Evolutionary conservation across 1,140 invertebrate species (phyloP), one percentile per base, ranked within the genome.

Genomic region (Calosoma granatense): DNA sequence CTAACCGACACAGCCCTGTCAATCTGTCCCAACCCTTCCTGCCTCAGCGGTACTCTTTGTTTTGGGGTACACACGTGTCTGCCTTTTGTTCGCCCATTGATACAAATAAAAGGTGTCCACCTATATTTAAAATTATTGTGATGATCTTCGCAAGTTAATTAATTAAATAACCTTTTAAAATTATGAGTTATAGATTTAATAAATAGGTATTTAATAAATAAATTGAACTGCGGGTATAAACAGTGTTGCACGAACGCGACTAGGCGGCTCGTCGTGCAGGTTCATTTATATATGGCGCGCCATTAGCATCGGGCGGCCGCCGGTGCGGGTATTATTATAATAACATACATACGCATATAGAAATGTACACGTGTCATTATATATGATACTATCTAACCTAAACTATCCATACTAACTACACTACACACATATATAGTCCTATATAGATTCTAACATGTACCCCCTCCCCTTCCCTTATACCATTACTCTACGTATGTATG

Each of bases 131-230:
- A 67, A 63, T 60, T 67, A 68, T 67, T 69, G 66, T 70, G 68
- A 70, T 70, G 66, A 70, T 65, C 65, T 70, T 70, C 66, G 67
- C 66, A 70, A 65, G 55, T 63, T 68, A 69, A 68, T 64, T 64
- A 66, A 63, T 65, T 61, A 68, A 51, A 47, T 11, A 47, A 47
- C 41, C 41, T 47, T 47, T 47, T 66, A 60, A 63, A 65, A 60
- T 65, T 65, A 65, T 69, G 59, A 67, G 62, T 65, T 70, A 66
- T 62, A 67, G 64, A 61, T 11, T 64, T 67, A 65, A 67, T 47
- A 47, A 47, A 47, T 47, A 47, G 41, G 41, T 47, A 47, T 47
- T 47, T 11, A 47, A 47, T 47, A 47, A 47, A 47, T 47, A 47
- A 47, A 47, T 47, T 47, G 41, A 47, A 47, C 6, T 47, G 41